Base-by-base conservation (phyloP, 2,797 vertebrate species). In the Danio albolineatus region DNA sequence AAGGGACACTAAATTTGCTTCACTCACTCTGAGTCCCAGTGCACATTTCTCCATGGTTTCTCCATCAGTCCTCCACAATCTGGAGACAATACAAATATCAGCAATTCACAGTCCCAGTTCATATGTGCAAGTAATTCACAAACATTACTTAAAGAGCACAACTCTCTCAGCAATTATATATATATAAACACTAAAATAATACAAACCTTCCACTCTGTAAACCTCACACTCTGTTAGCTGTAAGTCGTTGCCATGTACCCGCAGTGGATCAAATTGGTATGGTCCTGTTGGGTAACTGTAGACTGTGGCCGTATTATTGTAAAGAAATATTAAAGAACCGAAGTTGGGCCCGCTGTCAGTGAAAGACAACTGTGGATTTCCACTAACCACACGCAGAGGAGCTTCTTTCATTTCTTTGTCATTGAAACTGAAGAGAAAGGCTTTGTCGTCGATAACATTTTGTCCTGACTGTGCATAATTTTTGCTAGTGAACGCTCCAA, bases 341-440 rank as follows among this genome's bases (percentile, higher is more conserved):
- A 74, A 91, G 83, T 91, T 10, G 4, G 90, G 89, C 28, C 90
- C 85, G 0, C 0, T 59, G 48, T 90, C 87, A 2, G 10, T 56
- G 69, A 91, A 92, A 41, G 87, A 76, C 14, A 0, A 0, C 21
- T 85, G 49, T 2, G 81, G 79, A 1, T 1, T 6, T 10, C 36
- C 72, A n/a, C 85, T 85, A 5, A 53, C 14, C 62, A 91, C 85
- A 62, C 74, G 84, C 62, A 89, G 67, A 0, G 87, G 84, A 36
- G 69, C 69, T 5, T 79, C 9, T 8, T n/a, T 43, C 1, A 7
- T 5, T 6, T 67, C 46, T 44, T 5, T 36, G 4, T 49, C 7
- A 0, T 12, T 28, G 71, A 92, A 82, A 56, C 90, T 90, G 64
- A 90, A 93, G 28, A 92, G 88, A 82, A 92, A 94, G 7, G 91